Base-by-base conservation (phyloP, 2,888 invertebrate genomes). In the Cantharis rufa region DNA sequence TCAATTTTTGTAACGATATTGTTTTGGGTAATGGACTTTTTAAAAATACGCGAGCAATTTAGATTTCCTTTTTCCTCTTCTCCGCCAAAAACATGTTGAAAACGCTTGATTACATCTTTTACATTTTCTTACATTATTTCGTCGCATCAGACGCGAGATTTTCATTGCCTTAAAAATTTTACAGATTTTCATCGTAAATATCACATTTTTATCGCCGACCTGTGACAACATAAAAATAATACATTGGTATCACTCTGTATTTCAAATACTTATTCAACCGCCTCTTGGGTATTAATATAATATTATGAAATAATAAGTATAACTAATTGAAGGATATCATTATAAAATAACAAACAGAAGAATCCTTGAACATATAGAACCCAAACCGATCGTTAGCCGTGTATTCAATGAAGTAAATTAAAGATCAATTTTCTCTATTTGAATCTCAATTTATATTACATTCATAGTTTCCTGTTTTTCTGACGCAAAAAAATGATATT, bases 21-120 rank as follows among this genome's bases (percentile, higher is more conserved):
- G 74, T 77, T 77, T 73, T 77, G 71, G 64, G 76, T 77, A 77
- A 77, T 77, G 71, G 76, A 77, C 73, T 77, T 77, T 77, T 77
- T 70, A 70, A 64, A 68, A 70, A 73, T 73, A 70, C 66, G 68
- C 73, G 73, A 77, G 76, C 73, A 77, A 77, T 77, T 77, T 73
- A 73, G 62, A 77, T 62, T 70, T 77, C 76, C 73, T 73, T 73
- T 74, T 74, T 68, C 72, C 72, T 77, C 73, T 77, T 24, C 68
- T 72, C 72, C 15, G 69, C 32, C 4, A 70, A 70, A 72, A 72
- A 72, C 76, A 76, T 72, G 72, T 76, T 76, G 70, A 76, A 70
- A 76, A 64, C 76, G 72, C 64, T 72, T 76, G 76, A 76, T 76
- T 76, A 76, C 66, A 76, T 76, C 76, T 76, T 73, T 76, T 72